Conservation (phyloP, 2,888 invertebrate genomes). For the Drosophila mulleri region DNA sequence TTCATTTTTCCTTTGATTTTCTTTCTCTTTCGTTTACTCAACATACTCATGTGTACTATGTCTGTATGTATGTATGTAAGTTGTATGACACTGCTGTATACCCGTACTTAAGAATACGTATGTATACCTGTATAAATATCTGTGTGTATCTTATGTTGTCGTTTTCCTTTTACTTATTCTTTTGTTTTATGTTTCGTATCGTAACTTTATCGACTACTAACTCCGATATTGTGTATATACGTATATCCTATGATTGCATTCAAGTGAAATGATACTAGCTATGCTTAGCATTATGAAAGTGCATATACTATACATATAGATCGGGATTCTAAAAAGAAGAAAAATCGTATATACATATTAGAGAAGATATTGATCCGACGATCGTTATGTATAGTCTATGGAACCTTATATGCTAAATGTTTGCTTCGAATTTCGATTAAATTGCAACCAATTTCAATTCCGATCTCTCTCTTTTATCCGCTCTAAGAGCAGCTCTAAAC, state of each 20-base stretch:
- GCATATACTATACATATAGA: conserved; percentile 1
- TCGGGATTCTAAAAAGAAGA: neutral
- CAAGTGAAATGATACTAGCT: neutral
- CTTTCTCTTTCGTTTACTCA: conserved; percentile 11
- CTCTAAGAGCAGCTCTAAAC: neutral
- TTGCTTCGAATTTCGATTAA: neutral
- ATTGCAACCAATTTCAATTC: conserved; percentile 1
- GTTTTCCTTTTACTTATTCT: neutral
- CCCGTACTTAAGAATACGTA: conserved; percentile 33
- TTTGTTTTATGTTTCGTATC: conserved; percentile 5
- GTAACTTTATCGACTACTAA: conserved; percentile 4
- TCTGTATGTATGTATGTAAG: conserved; percentile 31
- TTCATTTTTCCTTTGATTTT: conserved; percentile 15
- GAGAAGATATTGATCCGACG: neutral
- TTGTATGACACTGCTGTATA: conserved; percentile 16
- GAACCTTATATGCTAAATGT: neutral
- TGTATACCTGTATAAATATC: conserved; percentile 36
- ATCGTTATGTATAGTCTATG: neutral
- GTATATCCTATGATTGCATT: neutral
- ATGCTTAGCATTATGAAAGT: neutral
- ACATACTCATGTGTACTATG: conserved; percentile 35
- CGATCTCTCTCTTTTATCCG: neutral
- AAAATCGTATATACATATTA: neutral
- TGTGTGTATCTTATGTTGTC: conserved; percentile 1
- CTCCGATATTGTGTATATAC: conserved; percentile 1